These are phyloP conservation scores for Bufo gargarizans DNA, from an alignment of 2,113 vertebrate species.

Conservation along the genomic window DNA sequence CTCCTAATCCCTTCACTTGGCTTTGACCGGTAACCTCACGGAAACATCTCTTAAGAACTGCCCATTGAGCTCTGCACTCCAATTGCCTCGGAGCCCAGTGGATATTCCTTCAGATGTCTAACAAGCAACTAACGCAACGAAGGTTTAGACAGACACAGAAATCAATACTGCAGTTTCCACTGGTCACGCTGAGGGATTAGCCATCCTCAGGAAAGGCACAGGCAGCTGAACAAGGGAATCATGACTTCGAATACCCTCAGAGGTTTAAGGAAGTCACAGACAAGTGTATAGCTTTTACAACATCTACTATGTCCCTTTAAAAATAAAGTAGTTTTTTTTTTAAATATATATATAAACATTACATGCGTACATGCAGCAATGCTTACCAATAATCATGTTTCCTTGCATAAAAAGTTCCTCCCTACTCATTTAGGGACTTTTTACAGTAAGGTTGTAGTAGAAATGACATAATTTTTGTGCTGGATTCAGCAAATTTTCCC, in stretches of 20 bases:
- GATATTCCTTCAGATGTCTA: conserved; percentile 80
- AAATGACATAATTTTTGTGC: too few relatives aligned
- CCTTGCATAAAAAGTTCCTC: too few relatives aligned
- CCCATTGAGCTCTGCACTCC: conserved; percentile 66
- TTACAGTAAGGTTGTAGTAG: too few relatives aligned
- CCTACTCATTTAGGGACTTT: too few relatives aligned
- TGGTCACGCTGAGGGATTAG: conserved; percentile 81
- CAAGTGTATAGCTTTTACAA: conserved; percentile 69
- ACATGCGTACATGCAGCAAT: too few relatives aligned
- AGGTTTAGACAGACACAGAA: conserved; percentile 83
- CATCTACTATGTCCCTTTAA: conserved; percentile 66
- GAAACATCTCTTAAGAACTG: conserved; percentile 63
- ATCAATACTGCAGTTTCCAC: conserved; percentile 80
- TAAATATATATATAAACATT: too few relatives aligned
- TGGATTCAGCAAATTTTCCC: too few relatives aligned
- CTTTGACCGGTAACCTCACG: conserved; percentile 55
- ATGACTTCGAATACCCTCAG: conserved; percentile 79
- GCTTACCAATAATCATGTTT: too few relatives aligned
- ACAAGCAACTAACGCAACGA: conserved; percentile 77
- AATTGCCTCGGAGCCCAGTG: conserved; percentile 71
- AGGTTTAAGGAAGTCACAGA: conserved; percentile 76
- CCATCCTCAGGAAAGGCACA: conserved; percentile 74
- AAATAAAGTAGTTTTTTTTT: not conserved
- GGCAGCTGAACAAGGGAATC: conserved; percentile 73
- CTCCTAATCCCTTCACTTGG: conserved; percentile 57